phyloP scores from a whole-genome alignment of 1,140 invertebrate genomes.

The Pseudomyrmex sp. region DNA sequence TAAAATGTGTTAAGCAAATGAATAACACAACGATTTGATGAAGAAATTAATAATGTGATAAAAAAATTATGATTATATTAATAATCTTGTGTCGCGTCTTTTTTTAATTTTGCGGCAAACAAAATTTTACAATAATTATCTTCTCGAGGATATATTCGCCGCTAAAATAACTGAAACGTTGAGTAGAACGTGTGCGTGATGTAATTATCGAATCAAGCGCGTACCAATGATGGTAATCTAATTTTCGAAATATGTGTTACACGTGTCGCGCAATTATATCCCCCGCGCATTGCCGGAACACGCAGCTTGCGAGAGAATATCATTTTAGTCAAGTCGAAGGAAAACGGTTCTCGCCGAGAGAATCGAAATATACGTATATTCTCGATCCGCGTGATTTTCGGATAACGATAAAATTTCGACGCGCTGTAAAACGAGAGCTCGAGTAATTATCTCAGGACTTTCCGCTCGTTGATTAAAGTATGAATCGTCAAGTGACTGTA shows the following conservation, averaged over 20 bases:
- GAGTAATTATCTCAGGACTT: constrained; percentile 17
- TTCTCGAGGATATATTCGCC: constrained; percentile 17
- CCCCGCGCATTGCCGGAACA: not conserved
- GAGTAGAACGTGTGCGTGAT: not conserved
- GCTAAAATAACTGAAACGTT: constrained; percentile 3
- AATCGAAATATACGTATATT: not conserved
- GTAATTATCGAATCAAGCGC: constrained; percentile 40
- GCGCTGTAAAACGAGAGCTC: not conserved
- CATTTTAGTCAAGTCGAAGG: not conserved
- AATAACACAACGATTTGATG: too few species aligned
- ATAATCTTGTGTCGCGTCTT: too few species aligned
- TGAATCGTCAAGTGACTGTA: not conserved
- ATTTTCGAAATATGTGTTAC: constrained; percentile 22
- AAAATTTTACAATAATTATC: constrained; percentile 36
- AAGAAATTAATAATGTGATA: not conserved
- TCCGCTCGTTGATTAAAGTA: not conserved
- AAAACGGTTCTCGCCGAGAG: not conserved
- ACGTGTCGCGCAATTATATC: constrained; percentile 30
- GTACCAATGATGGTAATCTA: constrained; percentile 7
- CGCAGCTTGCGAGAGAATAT: not conserved
- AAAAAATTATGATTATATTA: not conserved
- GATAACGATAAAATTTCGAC: not conserved
- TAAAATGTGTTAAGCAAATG: too few species aligned
- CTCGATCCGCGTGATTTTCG: not conserved
- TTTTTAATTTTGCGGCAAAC: not conserved